Evolutionary conservation across 2,888 invertebrate genomes (phyloP).

Genomic region (Galeruca laticollis): DNA sequence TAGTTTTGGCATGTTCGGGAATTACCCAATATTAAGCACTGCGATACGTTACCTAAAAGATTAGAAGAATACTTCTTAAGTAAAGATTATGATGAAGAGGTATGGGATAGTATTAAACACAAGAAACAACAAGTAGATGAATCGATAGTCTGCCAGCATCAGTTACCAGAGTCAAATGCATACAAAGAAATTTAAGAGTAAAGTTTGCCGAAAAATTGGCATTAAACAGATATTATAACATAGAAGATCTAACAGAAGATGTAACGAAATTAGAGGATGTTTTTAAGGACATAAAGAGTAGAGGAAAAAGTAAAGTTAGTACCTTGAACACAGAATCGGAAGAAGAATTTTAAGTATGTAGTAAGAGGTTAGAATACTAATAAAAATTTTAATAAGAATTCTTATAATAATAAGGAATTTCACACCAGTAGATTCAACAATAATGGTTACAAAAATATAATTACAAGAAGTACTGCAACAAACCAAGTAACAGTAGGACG

Average conservation of each 20-base stretch:
- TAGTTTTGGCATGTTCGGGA: conserved; percentile 28
- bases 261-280: conserved; percentile 11
- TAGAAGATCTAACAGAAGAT: conserved; percentile 14
- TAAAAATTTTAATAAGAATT: neutral
- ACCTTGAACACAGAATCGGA: neutral
- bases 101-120: conserved; percentile 22
- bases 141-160: conserved; percentile 14
- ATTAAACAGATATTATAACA: conserved; percentile 3
- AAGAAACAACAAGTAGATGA: conserved; percentile 24
- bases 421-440: neutral
- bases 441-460: neutral
- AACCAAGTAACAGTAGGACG: neutral
- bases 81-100: conserved; percentile 31
- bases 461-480: neutral
- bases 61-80: conserved; percentile 26
- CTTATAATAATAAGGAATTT: neutral
- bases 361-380: neutral
- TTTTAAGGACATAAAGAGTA: neutral
- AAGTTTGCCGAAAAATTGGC: conserved; percentile 17
- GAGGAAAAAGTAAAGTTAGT: neutral
- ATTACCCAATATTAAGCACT: conserved; percentile 17
- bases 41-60: conserved; percentile 24
- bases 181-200: conserved; percentile 21
- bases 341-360: neutral
- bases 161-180: conserved; percentile 26